A percentile compares a stretch with the other conserved stretches of the same genome.
These are phyloP conservation scores for Colletes collaris DNA, from an alignment of 2,888 invertebrate genomes.

Conservation along the genomic window DNA sequence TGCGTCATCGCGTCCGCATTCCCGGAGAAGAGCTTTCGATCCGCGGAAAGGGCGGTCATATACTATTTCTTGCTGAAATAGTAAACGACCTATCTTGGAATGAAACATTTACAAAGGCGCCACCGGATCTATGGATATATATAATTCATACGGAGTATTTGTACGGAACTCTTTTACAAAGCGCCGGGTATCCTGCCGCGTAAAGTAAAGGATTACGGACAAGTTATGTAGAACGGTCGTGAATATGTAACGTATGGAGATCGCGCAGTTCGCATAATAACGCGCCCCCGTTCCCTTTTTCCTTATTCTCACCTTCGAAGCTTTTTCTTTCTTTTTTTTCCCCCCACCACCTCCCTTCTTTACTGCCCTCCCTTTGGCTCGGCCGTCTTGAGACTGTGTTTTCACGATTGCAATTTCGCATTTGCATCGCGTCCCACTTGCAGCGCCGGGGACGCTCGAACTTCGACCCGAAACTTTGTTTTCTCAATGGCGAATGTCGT, in stretches of 20 bases:
- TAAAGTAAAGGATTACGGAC: constrained; percentile 63
- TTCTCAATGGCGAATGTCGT: neutral
- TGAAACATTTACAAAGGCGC: constrained; percentile 40
- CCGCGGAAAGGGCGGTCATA: constrained; percentile 2
- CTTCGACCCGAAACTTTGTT: constrained; percentile 10
- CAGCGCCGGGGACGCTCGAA: neutral
- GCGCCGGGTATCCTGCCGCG: constrained; percentile 45
- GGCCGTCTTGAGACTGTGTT: constrained; percentile 33
- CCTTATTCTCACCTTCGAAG: constrained; percentile 61
- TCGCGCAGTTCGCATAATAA: constrained; percentile 62
- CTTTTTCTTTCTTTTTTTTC: constrained; percentile 5
- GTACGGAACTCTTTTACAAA: constrained; percentile 46
- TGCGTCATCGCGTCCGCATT: constrained; percentile 5
- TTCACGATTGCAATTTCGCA: constrained; percentile 40
- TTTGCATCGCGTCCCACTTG: constrained; percentile 31
- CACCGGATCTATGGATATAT: constrained; percentile 10
- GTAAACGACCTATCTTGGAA: constrained; percentile 47
- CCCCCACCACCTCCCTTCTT: no score
- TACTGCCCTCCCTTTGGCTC: neutral
- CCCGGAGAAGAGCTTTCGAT: neutral
- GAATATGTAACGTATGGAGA: constrained; percentile 68
- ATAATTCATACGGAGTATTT: constrained; percentile 52
- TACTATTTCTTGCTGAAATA: constrained; percentile 19
- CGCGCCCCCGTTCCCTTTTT: constrained; percentile 49
- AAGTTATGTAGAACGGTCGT: constrained; percentile 59